A percentile compares a stretch with the other conserved stretches of the same genome.
Evolutionary conservation across 2,888 invertebrate species (phyloP).

Genomic region (Zygothrica quintamaculata): DNA sequence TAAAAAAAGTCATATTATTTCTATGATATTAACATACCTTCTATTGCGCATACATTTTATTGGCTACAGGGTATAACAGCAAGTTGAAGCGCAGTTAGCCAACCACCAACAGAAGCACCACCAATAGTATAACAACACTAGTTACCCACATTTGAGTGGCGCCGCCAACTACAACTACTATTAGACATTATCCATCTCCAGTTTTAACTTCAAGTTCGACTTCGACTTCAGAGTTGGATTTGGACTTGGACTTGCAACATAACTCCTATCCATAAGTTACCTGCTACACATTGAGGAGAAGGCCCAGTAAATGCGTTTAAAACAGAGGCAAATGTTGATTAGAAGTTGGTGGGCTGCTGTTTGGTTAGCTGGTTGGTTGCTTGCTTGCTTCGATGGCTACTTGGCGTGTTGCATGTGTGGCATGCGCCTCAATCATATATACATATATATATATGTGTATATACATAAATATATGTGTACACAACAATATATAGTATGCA

Average conservation of each 20-base stretch:
- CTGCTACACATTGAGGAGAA: background rate
- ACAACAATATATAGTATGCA: conserved; percentile 17
- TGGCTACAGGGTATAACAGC: conserved; percentile 8
- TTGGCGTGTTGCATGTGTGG: conserved; percentile 55
- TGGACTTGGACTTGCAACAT: conserved; percentile 1
- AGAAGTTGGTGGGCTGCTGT: conserved; percentile 45
- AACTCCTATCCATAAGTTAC: background rate
- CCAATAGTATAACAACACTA: conserved; percentile 43
- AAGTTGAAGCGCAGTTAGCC: conserved; percentile 45
- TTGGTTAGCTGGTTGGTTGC: conserved; percentile 35
- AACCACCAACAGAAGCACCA: no score
- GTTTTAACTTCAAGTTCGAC: conserved; percentile 18
- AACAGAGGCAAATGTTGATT: conserved; percentile 56
- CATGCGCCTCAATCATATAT: conserved; percentile 46
- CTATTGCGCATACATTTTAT: background rate
- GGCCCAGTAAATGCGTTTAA: conserved; percentile 67
- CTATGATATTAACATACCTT: no score
- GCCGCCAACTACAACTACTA: conserved; percentile 53
- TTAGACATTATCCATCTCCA: conserved; percentile 30
- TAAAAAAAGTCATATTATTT: no score
- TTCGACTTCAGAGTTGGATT: background rate
- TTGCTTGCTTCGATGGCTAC: conserved; percentile 55
- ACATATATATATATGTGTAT: conserved; percentile 22
- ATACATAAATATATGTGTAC: no score
- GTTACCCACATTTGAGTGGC: conserved; percentile 73